phyloP scores from a whole-genome alignment of 2,888 invertebrate genomes.

The Drosophila infuscata region DNA sequence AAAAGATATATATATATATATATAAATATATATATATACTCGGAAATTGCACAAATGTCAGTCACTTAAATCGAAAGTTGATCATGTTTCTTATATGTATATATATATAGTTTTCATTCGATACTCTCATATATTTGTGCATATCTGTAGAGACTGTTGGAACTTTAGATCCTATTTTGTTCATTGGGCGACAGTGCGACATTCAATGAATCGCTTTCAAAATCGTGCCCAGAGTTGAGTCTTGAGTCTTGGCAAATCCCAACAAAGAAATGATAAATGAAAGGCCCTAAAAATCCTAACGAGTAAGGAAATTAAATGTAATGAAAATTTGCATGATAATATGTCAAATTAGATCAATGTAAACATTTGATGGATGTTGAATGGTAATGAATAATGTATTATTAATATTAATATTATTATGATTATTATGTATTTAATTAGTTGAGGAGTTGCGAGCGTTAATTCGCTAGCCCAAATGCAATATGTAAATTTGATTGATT shows the following conservation, averaged over 20 bases:
- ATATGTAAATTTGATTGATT: conserved; percentile 60
- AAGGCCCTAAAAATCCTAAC: conserved; percentile 2
- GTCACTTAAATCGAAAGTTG: conserved; percentile 21
- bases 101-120: conserved; percentile 1
- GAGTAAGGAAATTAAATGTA: conserved; percentile 21
- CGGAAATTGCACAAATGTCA: conserved; percentile 39
- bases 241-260: conserved; percentile 27
- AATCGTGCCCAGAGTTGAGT: conserved; percentile 53
- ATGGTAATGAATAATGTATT: conserved; percentile 29
- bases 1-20: not conserved
- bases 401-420: conserved; percentile 14
- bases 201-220: conserved; percentile 25
- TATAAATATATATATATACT: conserved; percentile 17
- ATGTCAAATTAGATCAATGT: conserved; percentile 33
- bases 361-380: conserved; percentile 41
- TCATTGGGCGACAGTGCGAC: not conserved
- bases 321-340: conserved; percentile 13
- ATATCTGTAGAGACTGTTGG: conserved; percentile 3
- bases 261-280: conserved; percentile 2
- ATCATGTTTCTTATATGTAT: conserved; percentile 8
- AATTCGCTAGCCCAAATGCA: conserved; percentile 44
- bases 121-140: not conserved
- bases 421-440: conserved; percentile 49
- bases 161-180: not conserved
- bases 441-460: conserved; percentile 35